A percentile compares a stretch with the other conserved stretches of the same genome.
These are phyloP conservation scores for Smutsia temminckii DNA, from an alignment of 2,797 vertebrate species.

Conservation along the genomic window DNA sequence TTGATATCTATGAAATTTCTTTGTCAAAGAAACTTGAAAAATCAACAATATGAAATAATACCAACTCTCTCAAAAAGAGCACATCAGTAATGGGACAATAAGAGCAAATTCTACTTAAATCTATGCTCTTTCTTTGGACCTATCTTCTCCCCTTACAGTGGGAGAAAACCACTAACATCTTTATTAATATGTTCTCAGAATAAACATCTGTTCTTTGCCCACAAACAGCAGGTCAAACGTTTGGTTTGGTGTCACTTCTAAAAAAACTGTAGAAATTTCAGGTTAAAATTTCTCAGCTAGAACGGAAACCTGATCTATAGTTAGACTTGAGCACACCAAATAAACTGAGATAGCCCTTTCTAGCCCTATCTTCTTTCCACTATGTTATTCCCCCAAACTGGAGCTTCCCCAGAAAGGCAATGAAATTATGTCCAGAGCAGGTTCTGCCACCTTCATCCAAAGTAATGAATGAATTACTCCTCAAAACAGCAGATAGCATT, in stretches of 20 bases:
- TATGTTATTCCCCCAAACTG: background rate
- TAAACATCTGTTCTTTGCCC: constrained; percentile 63
- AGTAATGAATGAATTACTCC: background rate
- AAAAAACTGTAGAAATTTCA: constrained; percentile 47
- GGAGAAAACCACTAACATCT: constrained; percentile 27
- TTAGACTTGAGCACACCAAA: background rate
- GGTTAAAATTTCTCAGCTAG: constrained; percentile 27
- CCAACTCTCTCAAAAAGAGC: constrained; percentile 26
- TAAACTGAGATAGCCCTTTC: background rate
- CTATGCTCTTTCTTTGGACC: background rate
- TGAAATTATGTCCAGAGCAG: constrained; percentile 32
- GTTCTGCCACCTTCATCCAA: background rate
- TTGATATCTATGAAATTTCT: constrained; percentile 44
- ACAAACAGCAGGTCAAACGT: constrained; percentile 58
- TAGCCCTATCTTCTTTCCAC: background rate
- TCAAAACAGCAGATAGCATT: constrained; percentile 10
- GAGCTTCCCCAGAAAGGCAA: constrained; percentile 27
- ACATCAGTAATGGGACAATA: background rate
- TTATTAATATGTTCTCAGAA: constrained; percentile 56
- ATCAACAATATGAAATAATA: constrained; percentile 41
- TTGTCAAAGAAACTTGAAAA: constrained; percentile 61
- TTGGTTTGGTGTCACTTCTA: constrained; percentile 48
- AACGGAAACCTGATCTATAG: constrained; percentile 44
- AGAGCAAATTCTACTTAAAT: background rate
- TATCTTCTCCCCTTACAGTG: constrained; percentile 29